These are phyloP conservation scores for Arenaria interpres DNA, from an alignment of 2,113 vertebrate species.

Conservation along the genomic window DNA sequence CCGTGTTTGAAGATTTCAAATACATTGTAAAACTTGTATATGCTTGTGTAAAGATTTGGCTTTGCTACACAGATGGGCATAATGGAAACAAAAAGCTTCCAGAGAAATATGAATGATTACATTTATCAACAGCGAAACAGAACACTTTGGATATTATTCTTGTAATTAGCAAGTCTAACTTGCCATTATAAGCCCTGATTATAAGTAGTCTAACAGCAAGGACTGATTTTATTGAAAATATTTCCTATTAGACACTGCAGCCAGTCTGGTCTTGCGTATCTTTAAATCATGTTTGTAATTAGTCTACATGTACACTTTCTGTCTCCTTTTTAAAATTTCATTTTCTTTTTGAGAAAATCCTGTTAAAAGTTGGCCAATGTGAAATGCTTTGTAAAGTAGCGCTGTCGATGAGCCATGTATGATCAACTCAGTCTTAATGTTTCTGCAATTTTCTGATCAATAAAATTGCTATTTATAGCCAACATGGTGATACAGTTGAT, in stretches of 20 bases:
- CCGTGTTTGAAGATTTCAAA: not conserved
- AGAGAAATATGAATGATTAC: not conserved
- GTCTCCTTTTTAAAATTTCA: not conserved
- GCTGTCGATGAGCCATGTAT: not conserved
- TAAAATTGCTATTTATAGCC: not conserved
- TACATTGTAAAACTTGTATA: not conserved
- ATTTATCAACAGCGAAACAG: conserved; percentile 8
- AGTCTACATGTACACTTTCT: not conserved
- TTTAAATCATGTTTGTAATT: not conserved
- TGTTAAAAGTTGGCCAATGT: not conserved
- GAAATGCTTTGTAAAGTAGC: not conserved
- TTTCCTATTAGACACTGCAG: not conserved
- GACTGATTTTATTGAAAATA: not conserved
- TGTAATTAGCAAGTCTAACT: not conserved
- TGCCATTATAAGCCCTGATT: not conserved
- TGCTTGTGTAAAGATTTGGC: not conserved
- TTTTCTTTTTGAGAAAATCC: not conserved
- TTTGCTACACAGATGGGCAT: not conserved
- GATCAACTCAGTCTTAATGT: not conserved
- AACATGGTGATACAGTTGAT: not conserved
- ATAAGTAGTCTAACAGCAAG: not conserved
- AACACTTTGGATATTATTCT: not conserved
- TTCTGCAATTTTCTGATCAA: not conserved
- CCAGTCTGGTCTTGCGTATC: not conserved
- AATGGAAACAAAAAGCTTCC: not conserved